These are phyloP conservation scores for Disparrhopalites patrizii DNA, from an alignment of 2,888 invertebrate species.

Conservation along the genomic window DNA sequence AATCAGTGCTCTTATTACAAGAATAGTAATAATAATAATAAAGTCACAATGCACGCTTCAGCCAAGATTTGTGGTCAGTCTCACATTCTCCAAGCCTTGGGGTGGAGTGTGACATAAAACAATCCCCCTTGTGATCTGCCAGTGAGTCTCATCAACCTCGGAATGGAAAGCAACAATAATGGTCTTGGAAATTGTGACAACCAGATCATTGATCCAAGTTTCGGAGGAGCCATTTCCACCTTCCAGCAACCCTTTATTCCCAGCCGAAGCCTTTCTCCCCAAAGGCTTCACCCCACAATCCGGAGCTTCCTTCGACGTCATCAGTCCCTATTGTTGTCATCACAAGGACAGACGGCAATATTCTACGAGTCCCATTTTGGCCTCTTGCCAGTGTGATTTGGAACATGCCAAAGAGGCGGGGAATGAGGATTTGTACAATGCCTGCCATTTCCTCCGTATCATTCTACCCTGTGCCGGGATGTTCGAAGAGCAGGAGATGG, in stretches of 20 bases:
- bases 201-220: constrained; percentile 43
- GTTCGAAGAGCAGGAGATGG: constrained; percentile 47
- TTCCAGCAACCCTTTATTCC: no score
- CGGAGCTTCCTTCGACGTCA: not conserved
- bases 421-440: not conserved
- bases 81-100: no score
- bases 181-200: constrained; percentile 42
- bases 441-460: constrained; percentile 24
- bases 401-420: not conserved
- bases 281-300: no score
- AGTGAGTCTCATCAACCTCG: no score
- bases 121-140: no score
- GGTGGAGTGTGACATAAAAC: no score
- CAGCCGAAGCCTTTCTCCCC: no score
- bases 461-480: constrained; percentile 23
- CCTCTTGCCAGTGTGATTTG: not conserved
- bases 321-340: not conserved
- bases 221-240: constrained; percentile 9
- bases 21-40: no score
- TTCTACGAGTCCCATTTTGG: not conserved
- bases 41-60: no score
- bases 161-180: no score
- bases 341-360: not conserved
- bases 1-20: no score
- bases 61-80: no score